phyloP scores from a whole-genome alignment of 2,797 vertebrate species.

The Vespertilio murinus region DNA sequence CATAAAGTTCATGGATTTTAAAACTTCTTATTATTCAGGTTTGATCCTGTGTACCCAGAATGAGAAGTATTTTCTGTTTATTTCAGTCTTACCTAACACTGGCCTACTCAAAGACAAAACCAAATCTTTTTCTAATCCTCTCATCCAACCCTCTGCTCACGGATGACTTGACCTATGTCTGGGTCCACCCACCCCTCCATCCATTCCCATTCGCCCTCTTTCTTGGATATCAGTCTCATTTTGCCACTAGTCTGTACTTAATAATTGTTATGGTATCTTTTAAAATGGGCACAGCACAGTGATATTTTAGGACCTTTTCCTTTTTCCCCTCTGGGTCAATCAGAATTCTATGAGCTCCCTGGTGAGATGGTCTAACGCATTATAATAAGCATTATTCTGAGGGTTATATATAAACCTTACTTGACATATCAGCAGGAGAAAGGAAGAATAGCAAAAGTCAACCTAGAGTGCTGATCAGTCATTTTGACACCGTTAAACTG shows the following conservation, averaged over 20 bases:
- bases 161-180: neutral
- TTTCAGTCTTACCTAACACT: neutral
- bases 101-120: neutral
- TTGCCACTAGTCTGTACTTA: neutral
- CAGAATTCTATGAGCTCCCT: neutral
- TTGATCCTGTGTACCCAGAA: neutral
- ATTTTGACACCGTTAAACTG: conserved; percentile 66
- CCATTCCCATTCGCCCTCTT: neutral
- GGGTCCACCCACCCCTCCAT: accelerated
- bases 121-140: neutral
- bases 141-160: neutral
- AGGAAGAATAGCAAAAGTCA: conserved; percentile 50
- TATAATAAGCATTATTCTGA: conserved; percentile 41
- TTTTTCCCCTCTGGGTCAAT: neutral
- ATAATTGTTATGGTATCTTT: neutral
- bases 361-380: neutral
- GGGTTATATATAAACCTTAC: conserved; percentile 55
- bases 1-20: neutral
- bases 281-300: neutral
- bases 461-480: conserved; percentile 39
- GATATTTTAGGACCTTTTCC: neutral
- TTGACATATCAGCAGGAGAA: neutral
- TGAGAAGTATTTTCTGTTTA: neutral
- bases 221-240: neutral
- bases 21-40: neutral